Evolutionary conservation across 2,797 vertebrate genomes (phyloP), one percentile per base, ranked within the genome.

Genomic region (Propithecus deckenii): DNA sequence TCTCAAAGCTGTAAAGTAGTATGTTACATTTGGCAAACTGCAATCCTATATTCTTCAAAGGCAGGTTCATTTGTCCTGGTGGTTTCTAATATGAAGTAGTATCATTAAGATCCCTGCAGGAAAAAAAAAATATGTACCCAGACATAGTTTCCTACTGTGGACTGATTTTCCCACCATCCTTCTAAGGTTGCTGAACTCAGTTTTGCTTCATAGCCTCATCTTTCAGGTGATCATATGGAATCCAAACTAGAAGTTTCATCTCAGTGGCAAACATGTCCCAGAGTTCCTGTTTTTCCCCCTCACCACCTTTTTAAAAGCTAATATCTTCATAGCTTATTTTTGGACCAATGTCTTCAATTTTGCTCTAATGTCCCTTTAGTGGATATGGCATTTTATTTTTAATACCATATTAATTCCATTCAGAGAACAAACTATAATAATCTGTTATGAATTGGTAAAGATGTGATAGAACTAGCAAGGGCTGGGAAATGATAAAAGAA

Each of bases 311-410:
- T n/a, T 17, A 38, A 22, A 83, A 65, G 23, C 57, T 55, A 4
- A 52, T 41, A 72, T 96, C 32, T 78, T 89, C 57, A 79, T 15
- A 74, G 22, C 14, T 97, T 74, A 71, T n/a, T 87, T 86, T 92
- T 71, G n/a, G 35, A 50, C 1, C 17, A 59, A 7, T 80, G 35
- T 84, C 55, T 91, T 93, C 11, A 89, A 79, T 46, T 95, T 92
- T 91, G 15, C n/a, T 92, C 55, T 61, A 83, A 67, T 61, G 14
- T 55, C 8, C 22, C 50, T 96, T 80, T 81, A 22, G 84, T 76
- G 5, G 1, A 52, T 67, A 65, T 20, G 35, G 5, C 1, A 67
- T 57, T 94, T 95, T 67, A 88, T 94, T 94, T 90, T 71, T 74
- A 80, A 63, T 71, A 80, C 79, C 20, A 81, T 72, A 13, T 41